Conservation (phyloP, 2,888 invertebrate genomes). For the Ptychoptera contaminata region DNA sequence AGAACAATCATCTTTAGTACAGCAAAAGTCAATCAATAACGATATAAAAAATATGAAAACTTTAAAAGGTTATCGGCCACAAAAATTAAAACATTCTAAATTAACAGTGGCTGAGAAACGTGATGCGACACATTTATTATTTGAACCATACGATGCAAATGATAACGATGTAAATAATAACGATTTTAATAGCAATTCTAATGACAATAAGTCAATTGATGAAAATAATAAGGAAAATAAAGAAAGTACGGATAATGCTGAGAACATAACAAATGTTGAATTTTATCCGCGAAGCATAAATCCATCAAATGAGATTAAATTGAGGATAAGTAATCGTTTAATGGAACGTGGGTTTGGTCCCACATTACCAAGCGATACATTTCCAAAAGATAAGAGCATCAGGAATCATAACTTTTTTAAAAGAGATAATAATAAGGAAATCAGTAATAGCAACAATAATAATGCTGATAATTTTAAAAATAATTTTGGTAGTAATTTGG, state of each 20-base stretch:
- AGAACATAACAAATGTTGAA: not conserved
- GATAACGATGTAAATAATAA: too few species aligned
- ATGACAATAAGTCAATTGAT: not conserved
- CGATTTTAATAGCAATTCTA: not conserved
- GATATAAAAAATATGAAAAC: not conserved
- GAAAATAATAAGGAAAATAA: not conserved
- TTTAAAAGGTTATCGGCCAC: not conserved
- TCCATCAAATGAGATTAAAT: slow-evolving; percentile 22
- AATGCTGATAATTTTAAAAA: too few species aligned
- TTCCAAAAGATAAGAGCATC: slow-evolving; percentile 5
- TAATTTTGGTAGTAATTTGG: too few species aligned
- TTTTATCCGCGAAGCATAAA: slow-evolving; percentile 12
- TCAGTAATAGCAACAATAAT: too few species aligned
- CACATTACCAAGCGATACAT: slow-evolving; percentile 21
- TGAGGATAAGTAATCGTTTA: slow-evolving; percentile 24
- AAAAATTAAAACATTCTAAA: too few species aligned
- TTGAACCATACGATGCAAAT: too few species aligned
- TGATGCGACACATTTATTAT: too few species aligned
- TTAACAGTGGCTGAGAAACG: too few species aligned
- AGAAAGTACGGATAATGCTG: not conserved
- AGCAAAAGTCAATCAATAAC: not conserved
- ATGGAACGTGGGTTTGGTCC: slow-evolving; percentile 22
- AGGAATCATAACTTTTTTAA: too few species aligned
- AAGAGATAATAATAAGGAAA: too few species aligned
- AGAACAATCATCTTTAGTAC: not conserved